Evolutionary conservation across 2,113 vertebrate genomes (phyloP).

Genomic region (Catagonus wagneri): DNA sequence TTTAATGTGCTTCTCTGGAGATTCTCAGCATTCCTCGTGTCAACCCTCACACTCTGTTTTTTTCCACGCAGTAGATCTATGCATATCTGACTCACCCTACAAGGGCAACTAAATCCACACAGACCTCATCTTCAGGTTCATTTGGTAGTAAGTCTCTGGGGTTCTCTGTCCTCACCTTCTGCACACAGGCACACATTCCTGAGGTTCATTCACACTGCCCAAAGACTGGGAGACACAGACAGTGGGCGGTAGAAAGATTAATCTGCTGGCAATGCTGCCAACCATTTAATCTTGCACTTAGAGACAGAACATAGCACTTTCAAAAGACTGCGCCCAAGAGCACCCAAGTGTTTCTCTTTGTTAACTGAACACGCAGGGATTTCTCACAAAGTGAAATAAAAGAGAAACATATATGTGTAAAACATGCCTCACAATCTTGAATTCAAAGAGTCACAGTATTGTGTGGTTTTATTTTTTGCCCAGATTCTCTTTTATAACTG

Average conservation of each 20-base stretch:
- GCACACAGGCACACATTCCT: neutral
- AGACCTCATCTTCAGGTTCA: neutral
- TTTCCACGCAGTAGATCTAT: neutral
- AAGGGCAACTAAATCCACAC: neutral
- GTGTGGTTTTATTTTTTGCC: neutral
- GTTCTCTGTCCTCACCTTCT: neutral
- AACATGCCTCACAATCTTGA: neutral
- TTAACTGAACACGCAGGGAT: neutral
- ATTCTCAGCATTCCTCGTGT: neutral
- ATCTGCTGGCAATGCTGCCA: neutral
- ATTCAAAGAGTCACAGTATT: neutral
- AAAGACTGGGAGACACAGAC: neutral
- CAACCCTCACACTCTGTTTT: neutral
- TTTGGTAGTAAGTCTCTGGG: neutral
- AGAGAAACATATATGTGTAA: neutral
- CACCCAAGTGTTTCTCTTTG: neutral
- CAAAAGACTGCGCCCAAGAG: neutral
- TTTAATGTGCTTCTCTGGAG: slow-evolving; percentile 4
- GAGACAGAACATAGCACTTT: neutral
- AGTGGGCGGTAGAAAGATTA: neutral
- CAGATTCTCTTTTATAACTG: slow-evolving; percentile 32
- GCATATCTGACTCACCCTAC: neutral
- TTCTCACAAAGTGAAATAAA: neutral
- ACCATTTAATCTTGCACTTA: neutral
- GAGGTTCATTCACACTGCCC: neutral